A percentile compares a stretch with the other conserved stretches of the same genome.
Conservation (phyloP, 2,888 invertebrate genomes). For the Ptychoptera contaminata region DNA sequence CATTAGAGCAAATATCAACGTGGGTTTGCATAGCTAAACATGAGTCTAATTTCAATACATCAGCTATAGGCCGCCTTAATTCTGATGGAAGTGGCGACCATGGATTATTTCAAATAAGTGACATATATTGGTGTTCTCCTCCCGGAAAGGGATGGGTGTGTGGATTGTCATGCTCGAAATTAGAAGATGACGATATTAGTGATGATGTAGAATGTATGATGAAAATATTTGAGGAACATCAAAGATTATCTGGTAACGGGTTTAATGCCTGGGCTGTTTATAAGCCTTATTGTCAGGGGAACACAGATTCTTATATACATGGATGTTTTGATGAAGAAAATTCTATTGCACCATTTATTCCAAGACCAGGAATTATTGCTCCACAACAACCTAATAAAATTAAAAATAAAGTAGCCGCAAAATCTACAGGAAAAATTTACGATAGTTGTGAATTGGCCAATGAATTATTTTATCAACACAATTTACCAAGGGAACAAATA, state of each 20-base stretch:
- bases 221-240: slow-evolving; percentile 51
- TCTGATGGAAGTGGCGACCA: slow-evolving; percentile 48
- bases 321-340: slow-evolving; percentile 25
- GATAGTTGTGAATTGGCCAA: slow-evolving; percentile 49
- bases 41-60: slow-evolving; percentile 49
- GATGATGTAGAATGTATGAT: slow-evolving; percentile 55
- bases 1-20: slow-evolving; percentile 32
- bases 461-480: slow-evolving; percentile 37
- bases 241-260: slow-evolving; percentile 49
- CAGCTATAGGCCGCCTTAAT: slow-evolving; percentile 35
- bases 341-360: not conserved
- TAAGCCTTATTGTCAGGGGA: not conserved
- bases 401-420: slow-evolving; percentile 5
- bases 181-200: slow-evolving; percentile 50
- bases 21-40: slow-evolving; percentile 54
- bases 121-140: slow-evolving; percentile 50
- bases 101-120: slow-evolving; percentile 58
- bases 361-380: not conserved
- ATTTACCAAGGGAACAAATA: slow-evolving; percentile 32
- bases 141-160: slow-evolving; percentile 41
- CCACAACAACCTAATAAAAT: not conserved
- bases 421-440: slow-evolving; percentile 24
- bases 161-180: slow-evolving; percentile 39
- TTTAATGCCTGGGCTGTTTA: slow-evolving; percentile 36
- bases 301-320: not conserved